Evolutionary conservation across 1,140 invertebrate genomes (phyloP), one percentile per base, ranked within the genome.

Genomic region (Tetranychus cinnabarinus): DNA sequence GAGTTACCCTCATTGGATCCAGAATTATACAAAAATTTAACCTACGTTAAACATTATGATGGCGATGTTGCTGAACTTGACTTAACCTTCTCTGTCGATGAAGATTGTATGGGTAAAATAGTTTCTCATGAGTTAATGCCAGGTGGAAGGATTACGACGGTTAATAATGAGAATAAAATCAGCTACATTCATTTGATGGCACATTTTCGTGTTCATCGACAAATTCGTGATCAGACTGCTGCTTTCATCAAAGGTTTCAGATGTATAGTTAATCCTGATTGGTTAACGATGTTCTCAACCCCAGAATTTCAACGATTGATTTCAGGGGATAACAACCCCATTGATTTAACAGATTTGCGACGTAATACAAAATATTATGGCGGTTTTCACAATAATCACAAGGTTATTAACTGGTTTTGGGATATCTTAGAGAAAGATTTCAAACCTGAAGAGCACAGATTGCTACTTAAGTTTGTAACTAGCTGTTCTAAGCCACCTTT

Each of bases 401-500:
- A 89, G 65, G 89, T 99, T 47, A 86, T 99, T 15, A 84, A 86
- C 68, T 99, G 96, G 96, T 76, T 99, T 13, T 99, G 96, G 96
- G 90, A 97, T 73, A 89, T 99, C 65, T 74, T 99, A 36, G 86
- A 93, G 67, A 85, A 88, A 68, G 93, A 99, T 74, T 97, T 98
- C 72, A 82, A 77, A 10, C 82, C 87, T 71, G 80, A 90, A 58
- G 95, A 98, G 73, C 80, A 85, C 63, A 81, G 83, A 67, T 79
- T 96, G 64, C 97, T 99, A 75, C 75, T 99, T 0, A 98, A 97
- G 88, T 99, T 99, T 79, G 92, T 97, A 1, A 99, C 95, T 15
- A 96, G 90, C 69, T 98, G 95, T 74, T 98, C 91, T 0, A 93
- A 97, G 67, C 89, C 93, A 3, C 96, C 96, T 39, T 76, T 99